Conservation (phyloP, 2,797 vertebrate genomes). For the Fistularia tabacaria region DNA sequence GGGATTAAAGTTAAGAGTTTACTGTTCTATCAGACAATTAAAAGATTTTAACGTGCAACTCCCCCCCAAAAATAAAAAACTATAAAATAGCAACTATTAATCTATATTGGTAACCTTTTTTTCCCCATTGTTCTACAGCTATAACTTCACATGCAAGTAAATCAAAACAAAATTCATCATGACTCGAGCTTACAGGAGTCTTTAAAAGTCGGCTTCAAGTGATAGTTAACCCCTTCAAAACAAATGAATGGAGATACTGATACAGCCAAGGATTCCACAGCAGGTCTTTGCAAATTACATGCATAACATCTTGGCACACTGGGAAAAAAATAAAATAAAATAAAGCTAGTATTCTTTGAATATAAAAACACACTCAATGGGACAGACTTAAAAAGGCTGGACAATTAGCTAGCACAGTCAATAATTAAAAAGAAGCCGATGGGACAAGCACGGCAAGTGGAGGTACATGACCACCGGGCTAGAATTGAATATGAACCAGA, state of each 20-base stretch:
- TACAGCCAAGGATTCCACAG: conserved; percentile 29
- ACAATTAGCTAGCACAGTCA: no score
- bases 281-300: conserved; percentile 8
- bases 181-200: conserved; percentile 16
- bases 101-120: conserved; percentile 4
- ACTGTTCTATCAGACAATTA: not conserved
- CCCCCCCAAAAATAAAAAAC: no score
- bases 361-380: no score
- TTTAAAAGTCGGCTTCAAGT: conserved; percentile 8
- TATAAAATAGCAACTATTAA: no score
- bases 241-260: conserved; percentile 53
- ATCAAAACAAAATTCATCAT: conserved; percentile 45
- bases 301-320: not conserved
- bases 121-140: conserved; percentile 5
- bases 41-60: no score
- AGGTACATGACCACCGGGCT: conserved; percentile 1
- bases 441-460: no score
- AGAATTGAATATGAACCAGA: conserved; percentile 12
- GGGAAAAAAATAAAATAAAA: conserved; percentile 5
- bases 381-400: no score
- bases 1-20: conserved; percentile 1
- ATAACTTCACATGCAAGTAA: conserved; percentile 22
- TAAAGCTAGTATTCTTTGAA: not conserved
- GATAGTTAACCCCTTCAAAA: conserved; percentile 41
- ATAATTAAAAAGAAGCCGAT: not conserved